Percentiles rank a stretch among this genome's conserved stretches.
Evolutionary conservation across 2,113 vertebrate species (phyloP).

Genomic region (Phaethon lepturus): DNA sequence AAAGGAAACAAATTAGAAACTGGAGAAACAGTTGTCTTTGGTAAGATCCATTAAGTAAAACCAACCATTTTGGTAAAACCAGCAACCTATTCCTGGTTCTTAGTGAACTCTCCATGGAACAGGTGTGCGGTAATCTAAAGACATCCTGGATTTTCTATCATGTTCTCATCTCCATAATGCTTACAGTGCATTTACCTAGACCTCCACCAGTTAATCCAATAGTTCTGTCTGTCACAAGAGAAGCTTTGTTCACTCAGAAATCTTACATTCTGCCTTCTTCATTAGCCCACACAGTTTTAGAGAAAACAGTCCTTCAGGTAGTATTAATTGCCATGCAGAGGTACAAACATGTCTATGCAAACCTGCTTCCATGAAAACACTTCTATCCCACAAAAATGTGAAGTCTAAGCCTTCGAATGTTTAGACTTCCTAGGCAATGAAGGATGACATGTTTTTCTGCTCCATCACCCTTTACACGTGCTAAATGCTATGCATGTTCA

Average conservation of each 20-base stretch:
- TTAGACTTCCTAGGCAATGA: neutral
- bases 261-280: neutral
- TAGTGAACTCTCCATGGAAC: neutral
- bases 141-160: neutral
- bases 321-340: neutral
- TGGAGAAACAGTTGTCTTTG: neutral
- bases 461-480: neutral
- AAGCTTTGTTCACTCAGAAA: neutral
- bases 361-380: neutral
- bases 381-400: neutral
- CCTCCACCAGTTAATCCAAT: neutral
- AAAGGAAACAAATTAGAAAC: neutral
- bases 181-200: neutral
- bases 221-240: neutral
- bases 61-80: neutral
- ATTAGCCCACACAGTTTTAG: neutral
- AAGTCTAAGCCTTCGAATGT: neutral
- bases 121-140: neutral
- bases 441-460: neutral
- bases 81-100: neutral
- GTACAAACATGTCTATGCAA: neutral
- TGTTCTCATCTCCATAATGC: neutral
- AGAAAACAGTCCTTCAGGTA: neutral
- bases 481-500: neutral
- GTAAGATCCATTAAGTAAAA: neutral